Conservation (phyloP, 2,888 invertebrate species). For the Drosophila mulleri region DNA sequence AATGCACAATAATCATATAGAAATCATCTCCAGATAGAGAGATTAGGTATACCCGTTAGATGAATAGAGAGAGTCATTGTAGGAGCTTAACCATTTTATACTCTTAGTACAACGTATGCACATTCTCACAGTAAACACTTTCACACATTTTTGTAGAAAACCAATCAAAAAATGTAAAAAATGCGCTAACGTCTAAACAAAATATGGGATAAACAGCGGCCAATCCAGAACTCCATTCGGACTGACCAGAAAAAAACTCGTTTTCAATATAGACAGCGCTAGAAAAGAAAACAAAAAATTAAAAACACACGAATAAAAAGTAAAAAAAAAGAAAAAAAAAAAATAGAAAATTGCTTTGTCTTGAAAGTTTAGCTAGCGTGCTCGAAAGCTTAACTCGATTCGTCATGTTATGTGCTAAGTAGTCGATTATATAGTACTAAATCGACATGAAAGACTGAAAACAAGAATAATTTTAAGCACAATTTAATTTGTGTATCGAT, state of each 20-base stretch:
- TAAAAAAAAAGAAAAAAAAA: neutral
- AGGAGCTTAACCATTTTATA: conserved; percentile 24
- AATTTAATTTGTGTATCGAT: too few relatives aligned
- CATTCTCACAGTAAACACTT: conserved; percentile 30
- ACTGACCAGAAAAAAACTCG: conserved; percentile 19
- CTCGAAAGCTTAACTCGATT: neutral
- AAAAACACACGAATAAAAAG: conserved; percentile 27
- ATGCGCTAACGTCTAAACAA: conserved; percentile 58
- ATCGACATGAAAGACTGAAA: too few relatives aligned
- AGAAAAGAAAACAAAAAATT: conserved; percentile 30
- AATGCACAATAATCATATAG: neutral
- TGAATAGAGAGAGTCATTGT: conserved; percentile 3
- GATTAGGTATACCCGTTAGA: conserved; percentile 19
- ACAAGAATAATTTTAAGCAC: too few relatives aligned
- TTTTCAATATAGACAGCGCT: conserved; percentile 55
- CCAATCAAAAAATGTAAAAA: conserved; percentile 64
- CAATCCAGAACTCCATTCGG: conserved; percentile 15
- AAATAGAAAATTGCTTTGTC: neutral
- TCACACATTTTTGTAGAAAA: conserved; percentile 36
- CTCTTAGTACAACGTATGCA: conserved; percentile 7
- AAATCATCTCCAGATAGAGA: neutral
- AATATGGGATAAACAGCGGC: conserved; percentile 24
- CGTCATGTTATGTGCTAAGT: too few relatives aligned
- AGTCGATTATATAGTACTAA: too few relatives aligned
- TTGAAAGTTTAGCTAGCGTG: neutral